Percentiles rank a stretch among this genome's conserved stretches.
These are phyloP conservation scores for Amblyjoppa fuscipennis DNA, from an alignment of 2,888 invertebrate species.

Conservation along the genomic window DNA sequence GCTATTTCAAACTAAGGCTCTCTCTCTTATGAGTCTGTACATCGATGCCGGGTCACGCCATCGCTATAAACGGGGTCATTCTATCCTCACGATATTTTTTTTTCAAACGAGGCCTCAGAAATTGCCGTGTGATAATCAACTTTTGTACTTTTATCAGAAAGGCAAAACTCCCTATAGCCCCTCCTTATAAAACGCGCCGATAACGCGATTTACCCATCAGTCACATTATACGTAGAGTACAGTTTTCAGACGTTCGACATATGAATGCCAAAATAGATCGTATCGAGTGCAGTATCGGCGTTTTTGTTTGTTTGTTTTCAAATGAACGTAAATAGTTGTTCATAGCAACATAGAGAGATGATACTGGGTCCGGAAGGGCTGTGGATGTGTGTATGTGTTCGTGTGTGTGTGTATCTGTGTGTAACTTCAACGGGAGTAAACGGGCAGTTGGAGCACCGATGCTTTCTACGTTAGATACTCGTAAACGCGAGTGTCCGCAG, in stretches of 20 bases:
- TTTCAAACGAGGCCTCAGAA: background rate
- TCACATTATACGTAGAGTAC: background rate
- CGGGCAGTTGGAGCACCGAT: slow-evolving; percentile 25
- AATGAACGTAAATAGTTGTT: slow-evolving; percentile 30
- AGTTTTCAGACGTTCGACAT: background rate
- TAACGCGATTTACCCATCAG: slow-evolving; percentile 7
- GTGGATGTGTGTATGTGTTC: slow-evolving; percentile 23
- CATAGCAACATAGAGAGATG: slow-evolving; percentile 19
- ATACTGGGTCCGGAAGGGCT: slow-evolving; percentile 25
- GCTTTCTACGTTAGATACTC: slow-evolving; percentile 17
- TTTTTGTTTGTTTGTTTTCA: background rate
- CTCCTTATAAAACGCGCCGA: background rate
- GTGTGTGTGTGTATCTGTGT: slow-evolving; percentile 7
- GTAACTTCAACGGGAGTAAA: background rate
- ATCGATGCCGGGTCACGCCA: background rate
- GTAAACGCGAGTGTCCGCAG: slow-evolving; percentile 6
- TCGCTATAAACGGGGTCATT: background rate
- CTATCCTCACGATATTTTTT: background rate
- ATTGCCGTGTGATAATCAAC: background rate
- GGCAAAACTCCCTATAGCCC: slow-evolving; percentile 7
- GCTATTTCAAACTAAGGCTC: background rate
- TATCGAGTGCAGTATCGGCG: background rate
- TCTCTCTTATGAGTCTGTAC: slow-evolving; percentile 1
- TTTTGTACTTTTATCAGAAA: slow-evolving; percentile 21
- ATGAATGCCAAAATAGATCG: background rate